A percentile compares a stretch with the other conserved stretches of the same genome.
phyloP scores from a whole-genome alignment of 1,140 invertebrate species.

The Drosophila tani region DNA sequence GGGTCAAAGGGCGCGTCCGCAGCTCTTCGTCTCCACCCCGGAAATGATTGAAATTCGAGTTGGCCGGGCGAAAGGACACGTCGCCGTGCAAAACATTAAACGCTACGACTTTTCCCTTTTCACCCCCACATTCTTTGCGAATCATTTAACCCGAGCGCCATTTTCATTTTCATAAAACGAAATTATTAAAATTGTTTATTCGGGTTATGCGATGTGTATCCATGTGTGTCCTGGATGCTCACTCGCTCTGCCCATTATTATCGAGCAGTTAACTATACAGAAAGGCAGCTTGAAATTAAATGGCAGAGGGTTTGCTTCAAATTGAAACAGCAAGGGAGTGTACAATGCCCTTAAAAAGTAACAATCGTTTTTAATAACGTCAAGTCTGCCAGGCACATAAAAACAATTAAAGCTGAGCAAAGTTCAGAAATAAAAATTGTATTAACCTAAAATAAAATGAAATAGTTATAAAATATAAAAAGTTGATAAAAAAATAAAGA shows the following conservation, averaged over 20 bases:
- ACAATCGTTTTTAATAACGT: not conserved
- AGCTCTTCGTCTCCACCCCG: not conserved
- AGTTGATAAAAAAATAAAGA: not conserved
- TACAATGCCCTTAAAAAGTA: not conserved
- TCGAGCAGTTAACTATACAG: slow-evolving; percentile 30
- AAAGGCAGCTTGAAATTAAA: slow-evolving; percentile 44
- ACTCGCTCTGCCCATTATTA: slow-evolving; percentile 33
- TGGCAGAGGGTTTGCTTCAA: slow-evolving; percentile 7
- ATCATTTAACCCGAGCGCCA: slow-evolving; percentile 77
- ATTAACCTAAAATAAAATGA: not conserved
- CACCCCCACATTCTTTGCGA: slow-evolving; percentile 67
- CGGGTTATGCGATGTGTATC: slow-evolving; percentile 31
- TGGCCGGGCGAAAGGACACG: slow-evolving; percentile 4
- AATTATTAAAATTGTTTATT: slow-evolving; percentile 82
- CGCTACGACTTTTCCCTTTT: slow-evolving; percentile 59
- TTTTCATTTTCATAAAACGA: slow-evolving; percentile 83
- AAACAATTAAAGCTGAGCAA: not conserved
- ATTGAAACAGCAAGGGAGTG: slow-evolving; percentile 10
- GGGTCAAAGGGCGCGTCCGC: slow-evolving; percentile 27
- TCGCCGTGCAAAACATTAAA: slow-evolving; percentile 67
- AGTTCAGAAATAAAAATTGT: not conserved
- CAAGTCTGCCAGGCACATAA: not conserved
- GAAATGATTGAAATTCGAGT: slow-evolving; percentile 57
- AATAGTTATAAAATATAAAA: not conserved
- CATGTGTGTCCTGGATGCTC: slow-evolving; percentile 3